Conservation (phyloP, 2,888 invertebrate species). For the Ochropleura plecta region DNA sequence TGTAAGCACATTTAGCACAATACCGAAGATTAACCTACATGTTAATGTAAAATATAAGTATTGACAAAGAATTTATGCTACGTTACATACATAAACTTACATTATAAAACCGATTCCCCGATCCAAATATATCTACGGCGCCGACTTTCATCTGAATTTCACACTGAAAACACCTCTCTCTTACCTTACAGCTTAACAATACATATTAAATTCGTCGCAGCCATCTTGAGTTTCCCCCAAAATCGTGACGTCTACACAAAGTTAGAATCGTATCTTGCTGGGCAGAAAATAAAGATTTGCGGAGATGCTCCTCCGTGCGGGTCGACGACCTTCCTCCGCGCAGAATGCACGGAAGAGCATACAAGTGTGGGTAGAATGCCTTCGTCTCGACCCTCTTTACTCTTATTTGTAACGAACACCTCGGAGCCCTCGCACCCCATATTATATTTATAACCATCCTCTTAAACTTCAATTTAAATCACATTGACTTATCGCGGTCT, state of each 20-base stretch:
- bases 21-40: constrained; percentile 50
- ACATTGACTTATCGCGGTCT: constrained; percentile 52
- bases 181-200: constrained; percentile 11
- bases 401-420: constrained; percentile 72
- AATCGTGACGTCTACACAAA: constrained; percentile 67
- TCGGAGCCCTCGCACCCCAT: constrained; percentile 65
- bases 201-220: constrained; percentile 43
- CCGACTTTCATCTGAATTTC: neutral
- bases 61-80: constrained; percentile 27
- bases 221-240: constrained; percentile 54
- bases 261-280: constrained; percentile 69
- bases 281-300: constrained; percentile 84
- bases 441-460: constrained; percentile 68
- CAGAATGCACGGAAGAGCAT: constrained; percentile 83
- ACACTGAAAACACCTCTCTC: constrained; percentile 10
- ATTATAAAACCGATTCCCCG: constrained; percentile 26
- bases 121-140: constrained; percentile 9
- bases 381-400: constrained; percentile 76
- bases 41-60: constrained; percentile 39
- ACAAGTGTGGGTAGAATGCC: constrained; percentile 74
- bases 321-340: constrained; percentile 82
- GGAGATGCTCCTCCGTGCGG: constrained; percentile 81
- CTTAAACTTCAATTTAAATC: constrained; percentile 64
- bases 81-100: constrained; percentile 14
- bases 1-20: constrained; percentile 39